Conservation (phyloP, 2,888 invertebrate species). For the Pollenia amentaria region DNA sequence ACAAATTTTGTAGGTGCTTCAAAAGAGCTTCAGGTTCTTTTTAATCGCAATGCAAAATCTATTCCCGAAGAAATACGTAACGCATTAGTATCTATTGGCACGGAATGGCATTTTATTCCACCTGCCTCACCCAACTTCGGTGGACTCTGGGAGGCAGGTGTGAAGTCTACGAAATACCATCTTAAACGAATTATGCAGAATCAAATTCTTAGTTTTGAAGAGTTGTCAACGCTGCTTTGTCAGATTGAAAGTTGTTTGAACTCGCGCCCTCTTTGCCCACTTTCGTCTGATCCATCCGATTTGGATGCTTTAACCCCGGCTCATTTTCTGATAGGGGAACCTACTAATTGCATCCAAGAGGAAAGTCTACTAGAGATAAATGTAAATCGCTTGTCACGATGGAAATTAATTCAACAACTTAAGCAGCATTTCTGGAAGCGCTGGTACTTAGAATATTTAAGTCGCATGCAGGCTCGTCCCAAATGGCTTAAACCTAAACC, state of each 20-base stretch:
- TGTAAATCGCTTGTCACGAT: conserved; percentile 35
- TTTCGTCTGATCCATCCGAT: conserved; percentile 55
- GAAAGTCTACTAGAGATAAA: conserved; percentile 41
- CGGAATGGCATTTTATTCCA: conserved; percentile 62
- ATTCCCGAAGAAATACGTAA: too few species aligned
- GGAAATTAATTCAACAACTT: conserved; percentile 59
- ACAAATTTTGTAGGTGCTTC: too few species aligned
- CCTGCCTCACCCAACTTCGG: conserved; percentile 69
- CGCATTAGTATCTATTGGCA: conserved; percentile 72
- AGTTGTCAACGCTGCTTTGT: conserved; percentile 43
- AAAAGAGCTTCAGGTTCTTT: too few species aligned
- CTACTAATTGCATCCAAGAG: too few species aligned
- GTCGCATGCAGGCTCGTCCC: too few species aligned
- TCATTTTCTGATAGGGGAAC: too few species aligned
- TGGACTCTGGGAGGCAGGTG: too few species aligned
- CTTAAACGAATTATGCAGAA: conserved; percentile 55
- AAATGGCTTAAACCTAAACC: too few species aligned
- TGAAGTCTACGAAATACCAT: conserved; percentile 67
- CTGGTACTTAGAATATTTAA: conserved; percentile 64
- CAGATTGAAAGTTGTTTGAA: conserved; percentile 62
- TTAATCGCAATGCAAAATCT: too few species aligned
- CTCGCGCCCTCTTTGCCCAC: conserved; percentile 55
- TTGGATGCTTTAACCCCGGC: too few species aligned
- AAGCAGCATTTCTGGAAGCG: conserved; percentile 71
- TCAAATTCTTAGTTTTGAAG: conserved; percentile 54